Percentiles rank a stretch among this genome's conserved stretches.
phyloP scores from a whole-genome alignment of 2,888 invertebrate genomes.

The Notocelia uddmanniana region DNA sequence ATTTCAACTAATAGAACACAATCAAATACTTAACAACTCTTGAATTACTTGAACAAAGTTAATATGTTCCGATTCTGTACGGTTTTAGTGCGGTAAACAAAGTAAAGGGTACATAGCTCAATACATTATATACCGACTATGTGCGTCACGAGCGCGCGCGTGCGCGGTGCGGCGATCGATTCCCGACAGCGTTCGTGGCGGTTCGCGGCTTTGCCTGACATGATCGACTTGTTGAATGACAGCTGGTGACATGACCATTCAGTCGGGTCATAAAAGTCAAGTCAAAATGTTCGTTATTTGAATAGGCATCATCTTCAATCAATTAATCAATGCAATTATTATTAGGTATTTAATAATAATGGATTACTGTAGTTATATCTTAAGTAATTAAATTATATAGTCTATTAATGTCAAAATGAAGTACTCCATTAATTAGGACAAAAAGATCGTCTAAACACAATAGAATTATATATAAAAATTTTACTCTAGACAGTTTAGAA shows the following conservation, averaged over 20 bases:
- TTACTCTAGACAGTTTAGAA: too few species aligned
- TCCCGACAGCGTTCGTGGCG: not conserved
- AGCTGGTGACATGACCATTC: not conserved
- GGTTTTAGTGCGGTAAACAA: not conserved
- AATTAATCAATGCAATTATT: too few species aligned
- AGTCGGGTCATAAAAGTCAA: too few species aligned
- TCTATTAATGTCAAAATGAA: too few species aligned
- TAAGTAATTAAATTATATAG: too few species aligned
- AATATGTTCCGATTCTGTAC: not conserved
- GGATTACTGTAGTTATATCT: too few species aligned
- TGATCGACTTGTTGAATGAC: not conserved
- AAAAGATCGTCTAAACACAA: too few species aligned
- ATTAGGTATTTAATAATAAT: too few species aligned
- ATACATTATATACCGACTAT: slow-evolving; percentile 35
- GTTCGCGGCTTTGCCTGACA: slow-evolving; percentile 17
- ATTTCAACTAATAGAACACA: not conserved
- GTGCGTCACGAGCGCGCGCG: slow-evolving; percentile 33
- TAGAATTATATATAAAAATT: too few species aligned
- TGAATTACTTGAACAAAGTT: not conserved
- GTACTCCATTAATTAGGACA: too few species aligned
- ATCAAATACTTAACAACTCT: not conserved
- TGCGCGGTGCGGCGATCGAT: slow-evolving; percentile 37
- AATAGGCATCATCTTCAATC: too few species aligned
- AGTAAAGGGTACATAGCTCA: slow-evolving; percentile 9
- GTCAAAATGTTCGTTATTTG: too few species aligned